A percentile compares a stretch with the other conserved stretches of the same genome.
Conservation (phyloP, 2,888 invertebrate species). For the Abrostola triplasia region DNA sequence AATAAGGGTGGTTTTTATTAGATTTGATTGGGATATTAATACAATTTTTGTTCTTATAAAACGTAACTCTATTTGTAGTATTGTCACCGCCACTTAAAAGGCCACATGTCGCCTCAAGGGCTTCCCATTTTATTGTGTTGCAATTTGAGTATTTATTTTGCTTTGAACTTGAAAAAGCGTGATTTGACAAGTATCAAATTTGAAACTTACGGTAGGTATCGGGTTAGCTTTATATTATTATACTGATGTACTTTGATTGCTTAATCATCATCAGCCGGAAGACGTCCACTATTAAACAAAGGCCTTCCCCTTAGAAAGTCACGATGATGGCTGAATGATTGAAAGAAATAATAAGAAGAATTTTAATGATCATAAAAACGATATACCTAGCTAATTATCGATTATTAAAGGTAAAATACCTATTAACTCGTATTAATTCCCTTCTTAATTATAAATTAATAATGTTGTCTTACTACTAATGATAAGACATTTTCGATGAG, state of each 20-base stretch:
- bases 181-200: slow-evolving; percentile 42
- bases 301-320: too few relatives aligned
- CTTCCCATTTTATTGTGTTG: slow-evolving; percentile 78
- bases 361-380: too few relatives aligned
- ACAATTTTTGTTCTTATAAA: slow-evolving; percentile 80
- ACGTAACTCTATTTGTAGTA: slow-evolving; percentile 86
- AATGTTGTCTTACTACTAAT: too few relatives aligned
- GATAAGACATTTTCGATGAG: background rate
- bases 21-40: slow-evolving; percentile 71
- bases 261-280: too few relatives aligned
- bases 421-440: too few relatives aligned
- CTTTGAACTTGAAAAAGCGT: slow-evolving; percentile 44
- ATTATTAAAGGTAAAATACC: too few relatives aligned
- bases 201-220: background rate
- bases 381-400: too few relatives aligned
- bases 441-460: too few relatives aligned
- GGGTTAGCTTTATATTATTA: background rate
- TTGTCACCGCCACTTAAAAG: slow-evolving; percentile 87
- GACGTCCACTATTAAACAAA: too few relatives aligned
- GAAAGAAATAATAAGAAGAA: too few relatives aligned
- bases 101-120: slow-evolving; percentile 87
- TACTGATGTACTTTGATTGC: background rate
- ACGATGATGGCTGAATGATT: too few relatives aligned
- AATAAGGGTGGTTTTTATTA: slow-evolving; percentile 62
- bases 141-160: slow-evolving; percentile 66